These are phyloP conservation scores for Chiloscyllium plagiosum DNA, from an alignment of 2,113 vertebrate genomes.

Conservation along the genomic window DNA sequence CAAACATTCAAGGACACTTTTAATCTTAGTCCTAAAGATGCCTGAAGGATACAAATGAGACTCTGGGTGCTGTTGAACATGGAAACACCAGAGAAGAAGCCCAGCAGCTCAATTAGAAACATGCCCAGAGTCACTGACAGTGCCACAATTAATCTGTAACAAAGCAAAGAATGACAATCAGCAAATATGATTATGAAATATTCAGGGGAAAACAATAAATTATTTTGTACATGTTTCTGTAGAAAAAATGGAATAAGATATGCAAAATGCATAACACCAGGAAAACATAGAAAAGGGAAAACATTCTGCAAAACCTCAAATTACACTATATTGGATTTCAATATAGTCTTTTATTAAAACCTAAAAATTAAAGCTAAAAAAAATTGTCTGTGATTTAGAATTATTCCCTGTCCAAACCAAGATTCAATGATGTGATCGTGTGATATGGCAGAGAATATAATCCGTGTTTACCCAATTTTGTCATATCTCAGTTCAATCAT, in stretches of 20 bases:
- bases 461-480: not conserved
- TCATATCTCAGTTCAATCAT: not conserved
- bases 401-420: not conserved
- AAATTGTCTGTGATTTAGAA: not conserved
- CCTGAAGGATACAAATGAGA: conserved; percentile 78
- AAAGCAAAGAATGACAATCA: conserved; percentile 1
- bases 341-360: not conserved
- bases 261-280: not conserved
- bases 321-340: not conserved
- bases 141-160: conserved; percentile 66
- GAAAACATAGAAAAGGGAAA: not conserved
- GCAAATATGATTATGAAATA: too few relatives aligned
- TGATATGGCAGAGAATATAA: not conserved
- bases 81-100: conserved; percentile 77
- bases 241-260: not conserved
- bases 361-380: too few relatives aligned
- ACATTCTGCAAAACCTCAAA: not conserved
- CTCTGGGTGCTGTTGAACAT: conserved; percentile 80
- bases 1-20: not conserved
- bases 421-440: not conserved
- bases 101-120: conserved; percentile 70
- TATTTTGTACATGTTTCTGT: not conserved
- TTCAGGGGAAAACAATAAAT: not conserved
- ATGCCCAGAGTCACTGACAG: conserved; percentile 70
- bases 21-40: too few relatives aligned